These are phyloP conservation scores for Hippocampus mohnikei DNA, from an alignment of 2,113 vertebrate genomes.

Conservation along the genomic window DNA sequence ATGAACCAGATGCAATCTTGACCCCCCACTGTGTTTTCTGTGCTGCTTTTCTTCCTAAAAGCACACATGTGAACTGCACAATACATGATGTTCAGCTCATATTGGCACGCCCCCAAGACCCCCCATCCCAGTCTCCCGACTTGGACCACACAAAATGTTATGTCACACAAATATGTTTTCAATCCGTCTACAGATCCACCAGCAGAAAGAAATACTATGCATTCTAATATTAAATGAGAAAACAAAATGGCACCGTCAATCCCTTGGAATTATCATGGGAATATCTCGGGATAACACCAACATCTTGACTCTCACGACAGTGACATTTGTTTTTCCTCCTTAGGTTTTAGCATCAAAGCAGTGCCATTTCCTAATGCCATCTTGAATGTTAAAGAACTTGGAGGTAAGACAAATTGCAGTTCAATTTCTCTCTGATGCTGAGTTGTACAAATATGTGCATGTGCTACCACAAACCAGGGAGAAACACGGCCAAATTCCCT, in stretches of 20 bases:
- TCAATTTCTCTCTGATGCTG: not conserved
- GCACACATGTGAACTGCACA: conserved; percentile 39
- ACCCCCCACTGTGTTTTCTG: conserved; percentile 21
- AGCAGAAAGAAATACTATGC: conserved; percentile 29
- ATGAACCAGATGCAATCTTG: not conserved
- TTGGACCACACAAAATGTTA: conserved; percentile 45
- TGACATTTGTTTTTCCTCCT: conserved; percentile 46
- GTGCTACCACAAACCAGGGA: not conserved
- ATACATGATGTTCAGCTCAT: conserved; percentile 32
- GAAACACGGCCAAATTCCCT: too few relatives aligned
- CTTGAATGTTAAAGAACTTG: conserved; percentile 98
- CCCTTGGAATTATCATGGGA: not conserved
- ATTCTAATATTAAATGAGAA: conserved; percentile 18
- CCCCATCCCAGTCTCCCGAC: conserved; percentile 1
- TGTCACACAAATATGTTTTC: conserved; percentile 36
- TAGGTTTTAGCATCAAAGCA: conserved; percentile 98
- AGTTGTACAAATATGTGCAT: not conserved
- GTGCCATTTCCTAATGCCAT: conserved; percentile 94
- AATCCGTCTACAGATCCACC: conserved; percentile 37
- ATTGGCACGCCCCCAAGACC: not conserved
- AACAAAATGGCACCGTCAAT: conserved; percentile 11
- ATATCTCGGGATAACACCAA: conserved; percentile 10
- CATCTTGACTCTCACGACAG: not conserved
- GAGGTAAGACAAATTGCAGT: conserved; percentile 79
- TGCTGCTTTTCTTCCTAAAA: conserved; percentile 13